Base-by-base conservation (phyloP, 2,797 vertebrate species). In the Notolabrus celidotus region DNA sequence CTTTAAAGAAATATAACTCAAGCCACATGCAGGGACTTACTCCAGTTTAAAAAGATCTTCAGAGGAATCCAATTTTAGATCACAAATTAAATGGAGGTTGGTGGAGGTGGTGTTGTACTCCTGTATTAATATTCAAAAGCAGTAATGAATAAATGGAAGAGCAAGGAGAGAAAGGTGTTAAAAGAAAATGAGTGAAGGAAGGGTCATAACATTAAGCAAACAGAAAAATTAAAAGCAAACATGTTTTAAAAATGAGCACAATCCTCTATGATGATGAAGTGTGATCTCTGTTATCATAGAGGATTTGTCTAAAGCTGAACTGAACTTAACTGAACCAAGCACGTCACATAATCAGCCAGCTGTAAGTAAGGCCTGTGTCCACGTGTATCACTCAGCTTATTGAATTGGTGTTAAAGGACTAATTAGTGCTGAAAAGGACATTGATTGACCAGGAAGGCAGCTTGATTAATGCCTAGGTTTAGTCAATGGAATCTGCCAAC, bases 351-450 rank as follows among this genome's bases (percentile, higher is more conserved):
- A 82, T 85, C 68, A 88, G 61, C 70, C 36, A 22, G 20, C 63
- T 58, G 39, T 74, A 73, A 68, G 41, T 45, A 46, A 72, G 54
- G 63, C 59, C 45, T 1, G 59, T 50, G 67, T 67, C 72, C 58
- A 64, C 34, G 19, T 83, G 63, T 56, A 63, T 76, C 71, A 58
- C 73, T 17, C 46, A 34, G 65, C 67, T 66, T 69, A 87, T 82
- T 71, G 79, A 73, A 78, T 85, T 63, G 54, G 63, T 50, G 66
- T 88, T 85, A 67, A 89, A 82, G 73, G 72, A 77, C 82, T 91
- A 89, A 93, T 92, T 93, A 89, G 79, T 57, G 64, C 54, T 80
- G 72, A 77, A 83, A 83, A 83, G 64, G 68, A 79, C 81, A 90
- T 91, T 86, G 89, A 92, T 85, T 87, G 79, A 80, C 63, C 73